phyloP scores from a whole-genome alignment of 1,140 invertebrate genomes.

The Drosophila guanche region DNA sequence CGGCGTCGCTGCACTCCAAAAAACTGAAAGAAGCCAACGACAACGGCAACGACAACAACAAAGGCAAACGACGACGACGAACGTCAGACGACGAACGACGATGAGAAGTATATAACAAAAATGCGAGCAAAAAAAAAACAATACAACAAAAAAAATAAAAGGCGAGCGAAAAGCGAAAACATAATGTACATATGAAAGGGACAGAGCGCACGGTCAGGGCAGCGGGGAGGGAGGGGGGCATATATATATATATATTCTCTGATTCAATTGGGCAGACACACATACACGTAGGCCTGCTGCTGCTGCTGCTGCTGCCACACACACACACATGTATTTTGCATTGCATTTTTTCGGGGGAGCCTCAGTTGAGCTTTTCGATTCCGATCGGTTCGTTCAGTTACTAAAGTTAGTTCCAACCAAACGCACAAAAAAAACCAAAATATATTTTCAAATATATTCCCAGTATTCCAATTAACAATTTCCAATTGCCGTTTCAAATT shows the following conservation, averaged over 20 bases:
- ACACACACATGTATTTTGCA: constrained; percentile 60
- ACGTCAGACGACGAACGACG: constrained; percentile 12
- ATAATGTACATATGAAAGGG: constrained; percentile 22
- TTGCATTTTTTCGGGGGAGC: constrained; percentile 79
- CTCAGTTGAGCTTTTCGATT: constrained; percentile 84
- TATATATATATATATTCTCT: constrained; percentile 47
- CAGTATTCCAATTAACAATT: neutral
- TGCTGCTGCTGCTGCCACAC: constrained; percentile 11
- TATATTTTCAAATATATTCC: neutral
- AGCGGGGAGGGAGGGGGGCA: neutral
- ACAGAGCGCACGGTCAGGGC: no score
- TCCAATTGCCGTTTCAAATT: constrained; percentile 33
- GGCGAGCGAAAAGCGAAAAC: constrained; percentile 35
- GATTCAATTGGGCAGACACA: constrained; percentile 78
- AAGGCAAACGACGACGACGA: constrained; percentile 10
- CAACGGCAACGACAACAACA: constrained; percentile 18
- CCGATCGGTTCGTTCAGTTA: constrained; percentile 79
- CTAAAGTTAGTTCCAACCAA: constrained; percentile 82
- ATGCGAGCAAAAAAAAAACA: constrained; percentile 36
- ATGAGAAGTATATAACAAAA: constrained; percentile 50
- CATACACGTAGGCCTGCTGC: constrained; percentile 30
- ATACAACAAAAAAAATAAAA: constrained; percentile 46
- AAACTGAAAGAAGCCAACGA: constrained; percentile 52
- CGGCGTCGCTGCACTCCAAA: constrained; percentile 61
- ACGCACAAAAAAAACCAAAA: constrained; percentile 55